A percentile compares a stretch with the other conserved stretches of the same genome.
phyloP scores from a whole-genome alignment of 2,888 invertebrate species.

The Torymus texanus region DNA sequence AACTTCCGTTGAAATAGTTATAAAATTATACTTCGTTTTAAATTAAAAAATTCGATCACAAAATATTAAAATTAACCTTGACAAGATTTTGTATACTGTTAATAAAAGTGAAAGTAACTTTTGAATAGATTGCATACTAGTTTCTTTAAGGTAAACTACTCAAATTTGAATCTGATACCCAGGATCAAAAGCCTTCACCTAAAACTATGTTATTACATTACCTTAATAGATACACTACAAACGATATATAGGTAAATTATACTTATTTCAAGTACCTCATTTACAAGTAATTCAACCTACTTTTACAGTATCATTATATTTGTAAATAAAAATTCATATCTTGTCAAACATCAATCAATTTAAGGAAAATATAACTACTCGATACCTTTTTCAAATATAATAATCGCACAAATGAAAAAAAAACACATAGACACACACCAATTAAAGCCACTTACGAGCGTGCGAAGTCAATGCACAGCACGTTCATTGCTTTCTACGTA shows the following conservation, averaged over 20 bases:
- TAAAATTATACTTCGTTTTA: too few relatives aligned
- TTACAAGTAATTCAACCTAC: too few relatives aligned
- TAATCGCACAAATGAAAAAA: background rate
- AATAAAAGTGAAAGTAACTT: slow-evolving; percentile 26
- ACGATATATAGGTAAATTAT: too few relatives aligned
- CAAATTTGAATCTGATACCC: slow-evolving; percentile 13
- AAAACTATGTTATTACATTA: background rate
- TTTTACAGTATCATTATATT: too few relatives aligned
- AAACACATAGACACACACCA: background rate
- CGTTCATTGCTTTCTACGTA: slow-evolving; percentile 31
- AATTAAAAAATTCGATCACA: too few relatives aligned
- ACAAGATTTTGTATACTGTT: slow-evolving; percentile 14
- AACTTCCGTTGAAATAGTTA: too few relatives aligned
- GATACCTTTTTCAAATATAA: background rate
- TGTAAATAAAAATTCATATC: too few relatives aligned
- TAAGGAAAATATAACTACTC: background rate
- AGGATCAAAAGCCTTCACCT: slow-evolving; percentile 3
- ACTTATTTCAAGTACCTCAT: too few relatives aligned
- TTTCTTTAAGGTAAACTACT: background rate
- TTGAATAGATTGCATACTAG: background rate
- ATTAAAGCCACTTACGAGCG: slow-evolving; percentile 21
- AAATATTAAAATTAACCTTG: slow-evolving; percentile 16
- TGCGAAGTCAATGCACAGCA: background rate
- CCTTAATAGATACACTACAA: too few relatives aligned
- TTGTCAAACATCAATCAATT: too few relatives aligned